Conservation (phyloP, 2,113 vertebrate species). For the Alouatta palliata region DNA sequence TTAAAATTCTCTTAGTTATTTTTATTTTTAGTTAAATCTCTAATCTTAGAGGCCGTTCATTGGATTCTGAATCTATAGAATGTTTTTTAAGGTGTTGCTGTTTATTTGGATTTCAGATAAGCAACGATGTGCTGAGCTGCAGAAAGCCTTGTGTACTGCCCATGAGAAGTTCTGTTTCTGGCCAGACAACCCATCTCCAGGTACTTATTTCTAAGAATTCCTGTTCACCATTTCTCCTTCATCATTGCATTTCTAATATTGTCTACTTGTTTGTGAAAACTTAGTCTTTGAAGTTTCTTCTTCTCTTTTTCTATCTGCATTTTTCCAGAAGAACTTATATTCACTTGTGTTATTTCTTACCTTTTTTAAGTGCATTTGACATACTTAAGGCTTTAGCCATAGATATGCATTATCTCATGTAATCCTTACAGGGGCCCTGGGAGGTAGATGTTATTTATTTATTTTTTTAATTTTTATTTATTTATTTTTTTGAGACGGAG, state of each 20-base stretch:
- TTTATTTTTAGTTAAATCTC: not conserved
- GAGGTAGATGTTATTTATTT: too few relatives aligned
- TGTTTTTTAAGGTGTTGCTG: slow-evolving; percentile 36
- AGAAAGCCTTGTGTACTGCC: slow-evolving; percentile 88
- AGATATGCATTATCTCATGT: not conserved
- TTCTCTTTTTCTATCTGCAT: not conserved
- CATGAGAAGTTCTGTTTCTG: slow-evolving; percentile 98
- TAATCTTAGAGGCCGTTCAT: not conserved
- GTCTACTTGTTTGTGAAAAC: not conserved
- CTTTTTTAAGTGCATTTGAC: slow-evolving; percentile 15
- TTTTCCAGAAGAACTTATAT: slow-evolving; percentile 35
- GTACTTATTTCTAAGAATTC: slow-evolving; percentile 78
- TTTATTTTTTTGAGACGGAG: too few relatives aligned
- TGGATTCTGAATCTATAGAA: not conserved
- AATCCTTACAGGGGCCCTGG: not conserved
- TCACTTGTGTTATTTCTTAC: not conserved
- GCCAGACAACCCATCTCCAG: slow-evolving; percentile 96
- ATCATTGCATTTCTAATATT: slow-evolving; percentile 10
- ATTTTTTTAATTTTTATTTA: too few relatives aligned
- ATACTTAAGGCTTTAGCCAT: not conserved
- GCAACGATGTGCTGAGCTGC: slow-evolving; percentile 89
- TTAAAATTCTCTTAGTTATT: slow-evolving; percentile 28
- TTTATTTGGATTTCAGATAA: slow-evolving; percentile 87
- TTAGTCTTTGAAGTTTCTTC: slow-evolving; percentile 35
- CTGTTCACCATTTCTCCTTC: not conserved